Percentiles rank a stretch among this genome's conserved stretches.
These are phyloP conservation scores for Pantala flavescens DNA, from an alignment of 1,140 invertebrate genomes.

Conservation along the genomic window DNA sequence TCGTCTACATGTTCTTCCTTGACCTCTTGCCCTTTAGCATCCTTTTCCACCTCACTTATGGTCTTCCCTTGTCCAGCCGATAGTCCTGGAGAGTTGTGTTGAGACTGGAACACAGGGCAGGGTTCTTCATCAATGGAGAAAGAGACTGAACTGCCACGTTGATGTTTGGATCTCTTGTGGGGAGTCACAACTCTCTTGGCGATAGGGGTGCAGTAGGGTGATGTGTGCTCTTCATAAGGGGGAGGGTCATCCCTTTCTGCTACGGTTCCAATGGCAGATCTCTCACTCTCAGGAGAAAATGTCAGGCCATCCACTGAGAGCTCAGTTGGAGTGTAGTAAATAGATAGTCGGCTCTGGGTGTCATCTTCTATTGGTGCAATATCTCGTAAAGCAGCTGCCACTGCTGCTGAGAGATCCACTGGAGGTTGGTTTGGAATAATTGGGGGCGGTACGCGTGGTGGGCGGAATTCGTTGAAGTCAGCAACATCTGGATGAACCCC, in stretches of 20 bases:
- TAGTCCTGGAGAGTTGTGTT: neutral
- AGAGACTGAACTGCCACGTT: neutral
- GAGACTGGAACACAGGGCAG: slow-evolving; percentile 21
- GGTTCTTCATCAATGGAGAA: slow-evolving; percentile 15
- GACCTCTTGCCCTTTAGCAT: slow-evolving; percentile 10
- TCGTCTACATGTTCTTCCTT: neutral
- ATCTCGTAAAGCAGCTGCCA: slow-evolving; percentile 32
- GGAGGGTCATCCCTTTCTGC: slow-evolving; percentile 1
- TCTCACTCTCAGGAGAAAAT: slow-evolving; percentile 16
- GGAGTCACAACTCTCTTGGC: neutral
- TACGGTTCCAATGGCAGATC: neutral
- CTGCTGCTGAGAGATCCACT: slow-evolving; percentile 34
- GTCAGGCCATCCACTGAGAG: slow-evolving; percentile 24
- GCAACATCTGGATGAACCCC: slow-evolving; percentile 64
- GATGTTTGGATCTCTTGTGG: neutral
- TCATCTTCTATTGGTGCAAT: slow-evolving; percentile 28
- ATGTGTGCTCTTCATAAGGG: slow-evolving; percentile 18
- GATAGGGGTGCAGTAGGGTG: slow-evolving; percentile 19
- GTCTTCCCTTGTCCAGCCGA: neutral
- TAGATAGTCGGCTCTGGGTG: slow-evolving; percentile 51
- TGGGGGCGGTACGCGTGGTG: slow-evolving; percentile 46
- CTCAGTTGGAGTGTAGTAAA: slow-evolving; percentile 73
- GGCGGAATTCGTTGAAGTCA: slow-evolving; percentile 43
- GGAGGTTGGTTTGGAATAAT: slow-evolving; percentile 47
- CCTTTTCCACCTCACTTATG: slow-evolving; percentile 24